Conservation (phyloP, 2,888 invertebrate species). For the Drosophila tripunctata region DNA sequence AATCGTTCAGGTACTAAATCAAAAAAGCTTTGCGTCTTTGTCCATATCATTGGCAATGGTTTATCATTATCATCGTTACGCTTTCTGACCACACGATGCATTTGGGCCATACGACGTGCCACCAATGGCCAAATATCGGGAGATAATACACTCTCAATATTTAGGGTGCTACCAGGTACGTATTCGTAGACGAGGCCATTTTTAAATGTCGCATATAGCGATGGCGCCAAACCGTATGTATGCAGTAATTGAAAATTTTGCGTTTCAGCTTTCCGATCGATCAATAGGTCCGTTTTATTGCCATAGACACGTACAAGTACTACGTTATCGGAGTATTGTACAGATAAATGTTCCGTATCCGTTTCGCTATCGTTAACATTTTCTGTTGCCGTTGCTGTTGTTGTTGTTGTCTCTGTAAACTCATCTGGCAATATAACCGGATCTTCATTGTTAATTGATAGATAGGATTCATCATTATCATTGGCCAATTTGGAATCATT, state of each 20-base stretch:
- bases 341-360: constrained; percentile 51
- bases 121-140: constrained; percentile 90
- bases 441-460: constrained; percentile 54
- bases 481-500: constrained; percentile 60
- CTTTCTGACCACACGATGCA: constrained; percentile 88
- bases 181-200: constrained; percentile 97
- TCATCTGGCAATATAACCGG: constrained; percentile 50
- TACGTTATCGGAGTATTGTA: constrained; percentile 85
- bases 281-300: constrained; percentile 95
- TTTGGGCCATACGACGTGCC: constrained; percentile 92
- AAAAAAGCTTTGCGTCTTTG: constrained; percentile 90
- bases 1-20: constrained; percentile 90
- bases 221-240: constrained; percentile 91
- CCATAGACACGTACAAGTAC: constrained; percentile 96
- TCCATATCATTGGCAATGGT: constrained; percentile 89
- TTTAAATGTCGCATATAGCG: constrained; percentile 94
- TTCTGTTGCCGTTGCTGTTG: neutral
- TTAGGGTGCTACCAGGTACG: constrained; percentile 92
- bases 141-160: constrained; percentile 87
- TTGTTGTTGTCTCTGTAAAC: constrained; percentile 25
- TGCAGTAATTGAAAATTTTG: constrained; percentile 87
- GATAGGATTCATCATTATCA: constrained; percentile 53
- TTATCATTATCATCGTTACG: constrained; percentile 33
- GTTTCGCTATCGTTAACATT: constrained; percentile 62
- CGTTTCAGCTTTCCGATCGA: constrained; percentile 94